These are phyloP conservation scores for Mus caroli DNA, from an alignment of 2,797 vertebrate species.

Conservation along the genomic window DNA sequence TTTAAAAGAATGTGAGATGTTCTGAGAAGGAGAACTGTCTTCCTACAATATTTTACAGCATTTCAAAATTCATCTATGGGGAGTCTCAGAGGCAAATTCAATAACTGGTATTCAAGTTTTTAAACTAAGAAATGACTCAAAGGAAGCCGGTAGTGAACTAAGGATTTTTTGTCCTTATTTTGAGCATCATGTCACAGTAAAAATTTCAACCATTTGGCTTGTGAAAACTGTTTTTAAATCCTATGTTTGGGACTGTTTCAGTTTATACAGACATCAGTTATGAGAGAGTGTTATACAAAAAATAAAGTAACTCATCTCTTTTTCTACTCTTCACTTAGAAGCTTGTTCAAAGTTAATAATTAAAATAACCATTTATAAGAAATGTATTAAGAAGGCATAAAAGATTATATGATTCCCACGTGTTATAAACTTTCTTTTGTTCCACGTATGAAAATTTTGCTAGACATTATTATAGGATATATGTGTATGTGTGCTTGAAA, in stretches of 20 bases:
- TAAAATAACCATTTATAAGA: background rate
- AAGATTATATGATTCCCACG: background rate
- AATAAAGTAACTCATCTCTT: background rate
- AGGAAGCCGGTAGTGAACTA: conserved; percentile 3
- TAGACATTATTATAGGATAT: background rate
- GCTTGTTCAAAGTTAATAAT: background rate
- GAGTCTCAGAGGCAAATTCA: background rate
- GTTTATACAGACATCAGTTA: background rate
- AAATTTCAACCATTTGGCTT: background rate
- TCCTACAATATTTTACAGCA: background rate
- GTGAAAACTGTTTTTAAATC: no score
- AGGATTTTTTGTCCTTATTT: background rate
- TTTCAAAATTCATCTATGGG: background rate
- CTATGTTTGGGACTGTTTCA: background rate
- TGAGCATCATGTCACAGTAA: background rate
- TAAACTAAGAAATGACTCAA: background rate
- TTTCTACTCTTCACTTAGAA: background rate
- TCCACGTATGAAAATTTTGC: background rate
- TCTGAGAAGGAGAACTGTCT: background rate
- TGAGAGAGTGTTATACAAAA: background rate
- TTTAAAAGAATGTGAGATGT: background rate
- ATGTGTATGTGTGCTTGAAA: no score
- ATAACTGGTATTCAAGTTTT: background rate
- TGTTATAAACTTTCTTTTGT: background rate
- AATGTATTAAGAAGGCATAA: background rate